Base-by-base conservation (phyloP, 1,140 invertebrate genomes). In the Temnothorax longispinosus region DNA sequence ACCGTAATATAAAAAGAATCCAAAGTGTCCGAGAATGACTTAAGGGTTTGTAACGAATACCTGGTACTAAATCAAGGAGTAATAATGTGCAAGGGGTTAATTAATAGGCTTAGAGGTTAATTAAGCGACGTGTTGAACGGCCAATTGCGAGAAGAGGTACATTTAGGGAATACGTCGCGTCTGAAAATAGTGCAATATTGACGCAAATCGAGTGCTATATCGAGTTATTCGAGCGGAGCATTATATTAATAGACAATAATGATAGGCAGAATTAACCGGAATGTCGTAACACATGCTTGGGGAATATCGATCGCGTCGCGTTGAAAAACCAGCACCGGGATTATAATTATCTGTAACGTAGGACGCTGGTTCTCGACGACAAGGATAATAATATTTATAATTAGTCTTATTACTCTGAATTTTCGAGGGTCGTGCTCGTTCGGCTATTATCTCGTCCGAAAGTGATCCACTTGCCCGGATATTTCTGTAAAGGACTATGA, bases 241-340 rank as follows among this genome's bases (percentile, higher is more conserved):
- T 84, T 60, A 74, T 84, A 84, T 84, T 84, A 84, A 84, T 84
- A 84, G 80, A 84, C 13, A 75, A 84, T 84, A 84, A 84, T 50
- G 56, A 84, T 50, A 84, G 27, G 54, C 69, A 74, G 69, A 75
- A 84, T 84, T 75, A 84, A 74, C 56, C 21, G 80, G 54, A 84
- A 84, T 84, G 80, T 84, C 15, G 69, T 75, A 84, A 84, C 54
- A 58, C 27, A 60, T 27, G 54, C 80, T 62, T 74, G 54, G 18
- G 18, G 7, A 13, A 60, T 84, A 84, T 74, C 54, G 80, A 82
- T 82, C 41, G 18, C 11, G 54, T 74, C 41, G 50, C 41, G 80
- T 62, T 84, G 44, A 74, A 84, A 60, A 84, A 75, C 80, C 69
- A 60, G 10, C 32, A 15, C 18, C 6, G 11, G 47, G 11, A 44